These are phyloP conservation scores for Mellilla xanthometata DNA, from an alignment of 2,888 invertebrate genomes.

Conservation along the genomic window DNA sequence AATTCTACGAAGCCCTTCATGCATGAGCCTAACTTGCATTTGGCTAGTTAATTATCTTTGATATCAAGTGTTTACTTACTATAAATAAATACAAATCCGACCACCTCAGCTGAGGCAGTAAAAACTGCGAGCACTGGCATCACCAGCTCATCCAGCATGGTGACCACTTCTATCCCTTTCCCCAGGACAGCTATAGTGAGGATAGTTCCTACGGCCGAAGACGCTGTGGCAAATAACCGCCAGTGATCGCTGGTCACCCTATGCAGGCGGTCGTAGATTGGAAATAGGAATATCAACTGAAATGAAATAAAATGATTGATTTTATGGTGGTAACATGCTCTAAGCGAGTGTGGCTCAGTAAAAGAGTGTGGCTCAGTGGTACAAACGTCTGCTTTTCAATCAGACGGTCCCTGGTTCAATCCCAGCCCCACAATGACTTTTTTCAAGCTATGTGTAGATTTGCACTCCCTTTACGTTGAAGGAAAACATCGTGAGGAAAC, in stretches of 20 bases:
- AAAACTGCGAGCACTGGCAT: slow-evolving; percentile 64
- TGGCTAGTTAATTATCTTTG: too few relatives aligned
- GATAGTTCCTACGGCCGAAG: slow-evolving; percentile 66
- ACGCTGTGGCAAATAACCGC: slow-evolving; percentile 65
- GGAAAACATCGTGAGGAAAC: too few relatives aligned
- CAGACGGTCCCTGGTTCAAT: too few relatives aligned
- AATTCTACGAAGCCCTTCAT: too few relatives aligned
- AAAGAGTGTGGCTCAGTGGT: too few relatives aligned
- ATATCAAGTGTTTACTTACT: slow-evolving; percentile 44
- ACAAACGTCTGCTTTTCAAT: too few relatives aligned
- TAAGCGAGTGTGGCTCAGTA: too few relatives aligned
- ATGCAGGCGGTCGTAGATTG: slow-evolving; percentile 69
- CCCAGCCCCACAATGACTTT: too few relatives aligned
- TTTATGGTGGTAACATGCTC: too few relatives aligned
- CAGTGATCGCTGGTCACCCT: slow-evolving; percentile 66
- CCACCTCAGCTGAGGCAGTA: slow-evolving; percentile 61
- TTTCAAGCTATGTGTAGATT: too few relatives aligned
- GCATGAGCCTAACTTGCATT: too few relatives aligned
- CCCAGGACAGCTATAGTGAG: slow-evolving; percentile 64
- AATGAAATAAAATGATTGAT: slow-evolving; percentile 28
- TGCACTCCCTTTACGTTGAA: too few relatives aligned
- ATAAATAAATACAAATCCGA: slow-evolving; percentile 73
- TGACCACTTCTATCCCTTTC: slow-evolving; percentile 57
- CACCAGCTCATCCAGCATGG: slow-evolving; percentile 61
- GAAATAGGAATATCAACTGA: slow-evolving; percentile 69